Base-by-base conservation (phyloP, 2,113 vertebrate genomes). In the Xenus cinereus region DNA sequence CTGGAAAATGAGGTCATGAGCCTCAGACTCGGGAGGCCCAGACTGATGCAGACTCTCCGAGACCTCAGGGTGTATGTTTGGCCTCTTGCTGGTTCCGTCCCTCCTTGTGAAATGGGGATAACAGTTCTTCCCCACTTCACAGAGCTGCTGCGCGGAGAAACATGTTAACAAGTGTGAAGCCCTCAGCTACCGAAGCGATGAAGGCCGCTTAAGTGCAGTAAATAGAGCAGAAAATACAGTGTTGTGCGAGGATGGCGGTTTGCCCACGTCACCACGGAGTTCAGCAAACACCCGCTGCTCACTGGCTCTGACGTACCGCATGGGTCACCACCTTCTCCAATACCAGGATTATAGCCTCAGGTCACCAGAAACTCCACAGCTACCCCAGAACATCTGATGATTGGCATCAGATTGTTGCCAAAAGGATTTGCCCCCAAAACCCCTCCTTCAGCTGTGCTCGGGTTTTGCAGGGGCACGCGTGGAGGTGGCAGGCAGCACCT, bases 1-100 rank as follows among this genome's bases (percentile, higher is more conserved):
- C 59, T 37, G 76, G 50, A 84, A 96, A 89, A 86, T 50, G 21
- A 86, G n/a, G 59, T 88, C 79, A 48, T 73, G 35, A 86, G 11
- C 50, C 7, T 69, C 12, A 64, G 57, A 57, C 24, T 39, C 62
- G 11, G 32, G 45, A 92, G 45, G 76, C 33, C 54, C 8, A 7
- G 39, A 33, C 75, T 73, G 75, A 33, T 66, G 53, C 73, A 89
- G 59, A 56, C 6, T 66, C 48, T 79, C 54, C 23, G 54, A 84
- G 53, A 64, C 27, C 26, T n/a, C 59, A 43, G 32, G 19, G 45
- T 78, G 19, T 32, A 84, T 67, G 12, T 72, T 67, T 57, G 67
- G 37, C 17, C 24, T 87, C 64, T 66, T 69, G 37, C 66, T 87
- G n/a, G 41, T 84, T 80, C 63, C 32, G 17, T 89, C 64, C 67